phyloP scores from a whole-genome alignment of 2,797 vertebrate genomes.

The Lindbergichthys nudifrons region DNA sequence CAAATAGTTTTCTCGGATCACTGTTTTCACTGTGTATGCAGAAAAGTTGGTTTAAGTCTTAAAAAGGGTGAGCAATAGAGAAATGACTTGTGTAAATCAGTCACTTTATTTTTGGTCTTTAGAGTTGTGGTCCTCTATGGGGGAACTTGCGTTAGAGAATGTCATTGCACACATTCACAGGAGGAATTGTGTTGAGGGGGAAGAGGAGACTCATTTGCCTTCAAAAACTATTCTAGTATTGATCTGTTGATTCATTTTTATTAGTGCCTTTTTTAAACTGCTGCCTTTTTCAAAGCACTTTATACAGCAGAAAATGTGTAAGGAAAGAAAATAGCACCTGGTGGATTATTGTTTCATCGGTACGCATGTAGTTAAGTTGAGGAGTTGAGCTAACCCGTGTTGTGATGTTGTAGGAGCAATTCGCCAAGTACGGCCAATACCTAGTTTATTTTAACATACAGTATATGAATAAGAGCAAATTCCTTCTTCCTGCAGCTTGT shows the following conservation, averaged over 20 bases:
- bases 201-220: conserved; percentile 57
- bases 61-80: conserved; percentile 29
- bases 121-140: conserved; percentile 50
- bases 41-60: conserved; percentile 47
- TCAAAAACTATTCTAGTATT: conserved; percentile 64
- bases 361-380: conserved; percentile 50
- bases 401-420: conserved; percentile 41
- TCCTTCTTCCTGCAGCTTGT: conserved; percentile 7
- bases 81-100: conserved; percentile 34
- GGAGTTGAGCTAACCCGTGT: conserved; percentile 38
- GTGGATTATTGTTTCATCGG: conserved; percentile 62
- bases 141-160: conserved; percentile 42
- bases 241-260: conserved; percentile 71
- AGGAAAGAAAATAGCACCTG: conserved; percentile 47
- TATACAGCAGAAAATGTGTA: conserved; percentile 72
- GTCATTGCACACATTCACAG: conserved; percentile 34
- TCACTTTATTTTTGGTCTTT: conserved; percentile 40
- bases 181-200: conserved; percentile 1
- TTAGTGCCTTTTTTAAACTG: conserved; percentile 83
- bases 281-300: conserved; percentile 85
- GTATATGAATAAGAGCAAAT: conserved; percentile 17
- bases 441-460: conserved; percentile 17
- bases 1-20: conserved; percentile 35
- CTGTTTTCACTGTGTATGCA: conserved; percentile 47
- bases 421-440: conserved; percentile 43